Evolutionary conservation across 2,113 vertebrate species (phyloP), one percentile per base, ranked within the genome.

Genomic region (Neomonachus schauinslandi): DNA sequence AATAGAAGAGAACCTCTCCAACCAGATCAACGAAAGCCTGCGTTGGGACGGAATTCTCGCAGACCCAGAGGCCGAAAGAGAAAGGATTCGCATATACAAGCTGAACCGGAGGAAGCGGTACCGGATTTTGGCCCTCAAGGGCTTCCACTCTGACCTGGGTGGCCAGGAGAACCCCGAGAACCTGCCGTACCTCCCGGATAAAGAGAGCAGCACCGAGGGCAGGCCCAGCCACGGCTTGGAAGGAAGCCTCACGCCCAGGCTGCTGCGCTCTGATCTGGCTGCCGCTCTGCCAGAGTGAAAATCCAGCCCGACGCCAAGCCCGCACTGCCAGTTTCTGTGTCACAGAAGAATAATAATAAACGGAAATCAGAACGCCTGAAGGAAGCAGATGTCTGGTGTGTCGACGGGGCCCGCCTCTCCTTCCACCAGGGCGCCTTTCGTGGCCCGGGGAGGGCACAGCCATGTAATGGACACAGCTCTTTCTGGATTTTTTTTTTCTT

Each of bases 41-140:
- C 98, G 99, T 7, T 99, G 99, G 99, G 99, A 99, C 0, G 99
- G 99, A 51, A 80, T 98, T 59, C 98, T 99, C 59, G 96, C 99
- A 0, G 99, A 99, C 96, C 99, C 99, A 0, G 83, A 74, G 85
- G 99, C 99, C 2, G 99, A 99, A 94, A 98, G 99, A 63, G 98
- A 99, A 87, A 99, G 99, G 96, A 98, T 99, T 94, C 65, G 95
- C 28, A 26, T 99, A 57, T 99, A 99, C 15, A 99, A 99, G 94
- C 80, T 96, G 77, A 99, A 99, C 97, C 98, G 99, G 26, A 99
- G 99, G 94, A 98, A 99, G 97, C 99, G 99, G 8, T 99, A 99
- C 7, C 87, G 98, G 9, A 1, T 55, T 0, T 97, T 98, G 33
- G 98, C 99, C 83, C 99, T 98, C 97, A 99, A 99, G 49, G 97